Base-by-base conservation (phyloP, 2,888 invertebrate genomes). In the Hemistola chrysoprasaria region DNA sequence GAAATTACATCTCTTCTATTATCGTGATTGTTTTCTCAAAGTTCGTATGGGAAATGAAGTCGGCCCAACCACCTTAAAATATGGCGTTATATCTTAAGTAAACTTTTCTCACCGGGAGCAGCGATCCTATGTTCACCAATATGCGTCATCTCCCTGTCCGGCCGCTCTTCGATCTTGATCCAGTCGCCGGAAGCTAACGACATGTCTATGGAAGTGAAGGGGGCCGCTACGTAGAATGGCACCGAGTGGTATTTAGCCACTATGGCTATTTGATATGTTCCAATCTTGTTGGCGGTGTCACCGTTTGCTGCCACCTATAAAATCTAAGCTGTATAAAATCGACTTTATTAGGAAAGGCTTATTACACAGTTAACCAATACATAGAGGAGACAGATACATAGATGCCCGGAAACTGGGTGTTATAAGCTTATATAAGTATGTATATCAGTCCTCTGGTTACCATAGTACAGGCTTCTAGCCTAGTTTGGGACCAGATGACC, bases 251-350 rank as follows among this genome's bases (percentile, higher is more conserved):
- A 90, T 65, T 95, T 95, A 0, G 98, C 98, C 28, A 95, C 90
- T 31, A 99, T 95, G 0, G 98, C 98, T 68, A 99, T 94, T 90
- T 97, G 97, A 75, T 97, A 97, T 7, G 97, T 97, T 62, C 98
- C 99, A 70, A 99, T 98, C 92, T 99, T 99, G 78, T 99, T 99
- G 0, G 99, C 99, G 0, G 98, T 98, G 77, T 99, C 99, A 0
- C 99, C 99, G 80, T 99, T 99, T 1, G 94, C 93, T 7, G 96
- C 97, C 21, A 98, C 93, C 93, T 93, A 61, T 3, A 47, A 30
- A 8, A 22, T 35, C 7, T n/a, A n/a, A n/a, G n/a, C n/a, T n/a
- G n/a, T n/a, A n/a, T n/a, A 35, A 20, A 16, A 3, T 40, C 36
- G 27, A 32, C 0, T 10, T 9, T n/a, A n/a, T n/a, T n/a, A n/a